Conservation (phyloP, 2,888 invertebrate genomes). For the Ditula angustiorana region DNA sequence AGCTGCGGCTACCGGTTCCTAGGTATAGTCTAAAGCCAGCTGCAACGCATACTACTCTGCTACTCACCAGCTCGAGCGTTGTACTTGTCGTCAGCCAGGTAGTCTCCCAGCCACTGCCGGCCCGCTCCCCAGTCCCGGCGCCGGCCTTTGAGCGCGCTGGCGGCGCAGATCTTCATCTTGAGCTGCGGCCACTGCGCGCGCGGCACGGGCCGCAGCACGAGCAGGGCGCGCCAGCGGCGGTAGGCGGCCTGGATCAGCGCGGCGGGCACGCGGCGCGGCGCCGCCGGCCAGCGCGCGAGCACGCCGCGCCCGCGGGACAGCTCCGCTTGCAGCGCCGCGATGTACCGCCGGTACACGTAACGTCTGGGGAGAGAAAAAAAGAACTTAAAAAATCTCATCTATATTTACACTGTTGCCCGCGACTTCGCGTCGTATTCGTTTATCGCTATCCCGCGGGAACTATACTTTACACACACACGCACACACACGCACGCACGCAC, state of each 20-base stretch:
- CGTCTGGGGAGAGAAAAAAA: slow-evolving; percentile 66
- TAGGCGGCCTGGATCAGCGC: slow-evolving; percentile 87
- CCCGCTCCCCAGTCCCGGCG: slow-evolving; percentile 70
- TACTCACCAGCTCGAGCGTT: slow-evolving; percentile 65
- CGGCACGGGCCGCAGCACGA: slow-evolving; percentile 93
- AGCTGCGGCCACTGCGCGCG: slow-evolving; percentile 95
- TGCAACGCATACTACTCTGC: too few relatives aligned
- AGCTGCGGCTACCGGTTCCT: slow-evolving; percentile 95
- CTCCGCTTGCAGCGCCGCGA: slow-evolving; percentile 63
- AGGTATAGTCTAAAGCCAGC: slow-evolving; percentile 93
- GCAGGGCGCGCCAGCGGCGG: slow-evolving; percentile 95
- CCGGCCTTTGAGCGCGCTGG: slow-evolving; percentile 65
- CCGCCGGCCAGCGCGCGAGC: slow-evolving; percentile 90
- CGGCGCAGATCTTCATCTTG: slow-evolving; percentile 76
- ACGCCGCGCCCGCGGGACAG: slow-evolving; percentile 58
- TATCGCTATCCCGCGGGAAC: too few relatives aligned
- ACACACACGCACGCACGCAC: too few relatives aligned
- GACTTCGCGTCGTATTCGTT: too few relatives aligned
- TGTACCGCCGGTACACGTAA: slow-evolving; percentile 75
- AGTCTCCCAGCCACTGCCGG: slow-evolving; percentile 73
- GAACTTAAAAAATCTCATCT: too few relatives aligned
- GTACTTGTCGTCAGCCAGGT: slow-evolving; percentile 66
- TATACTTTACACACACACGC: too few relatives aligned
- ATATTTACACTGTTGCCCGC: too few relatives aligned
- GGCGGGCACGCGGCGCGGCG: slow-evolving; percentile 88